Percentiles rank a stretch among this genome's conserved stretches.
These are phyloP conservation scores for Melopsittacus undulatus DNA, from an alignment of 2,797 vertebrate genomes.

Conservation along the genomic window DNA sequence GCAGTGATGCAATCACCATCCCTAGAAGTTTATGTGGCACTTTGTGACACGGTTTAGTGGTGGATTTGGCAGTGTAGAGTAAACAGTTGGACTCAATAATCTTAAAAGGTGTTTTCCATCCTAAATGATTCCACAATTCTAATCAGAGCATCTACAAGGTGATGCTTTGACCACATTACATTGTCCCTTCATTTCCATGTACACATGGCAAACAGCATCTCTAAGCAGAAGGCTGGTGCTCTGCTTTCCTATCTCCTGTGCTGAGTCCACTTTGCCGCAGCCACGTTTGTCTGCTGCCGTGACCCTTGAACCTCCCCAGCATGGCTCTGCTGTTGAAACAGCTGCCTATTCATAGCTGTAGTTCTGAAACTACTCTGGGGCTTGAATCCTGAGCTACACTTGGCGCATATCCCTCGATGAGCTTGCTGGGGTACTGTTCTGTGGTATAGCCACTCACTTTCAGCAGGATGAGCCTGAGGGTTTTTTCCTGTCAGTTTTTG, in stretches of 20 bases:
- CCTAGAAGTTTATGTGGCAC: no score
- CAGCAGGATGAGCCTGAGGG: not conserved
- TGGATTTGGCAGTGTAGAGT: no score
- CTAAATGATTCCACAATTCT: no score
- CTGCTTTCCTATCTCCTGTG: fast-evolving
- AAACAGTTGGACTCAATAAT: no score
- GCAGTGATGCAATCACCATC: no score
- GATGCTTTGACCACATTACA: not conserved
- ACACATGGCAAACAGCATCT: fast-evolving
- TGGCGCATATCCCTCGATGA: not conserved
- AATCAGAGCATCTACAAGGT: not conserved
- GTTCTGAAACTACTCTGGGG: not conserved
- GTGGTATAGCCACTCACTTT: fast-evolving
- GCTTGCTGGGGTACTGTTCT: not conserved
- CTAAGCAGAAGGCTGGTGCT: fast-evolving
- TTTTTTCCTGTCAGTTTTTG: not conserved
- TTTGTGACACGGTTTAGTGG: no score
- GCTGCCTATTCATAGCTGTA: not conserved
- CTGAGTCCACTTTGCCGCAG: fast-evolving
- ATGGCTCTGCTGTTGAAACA: fast-evolving
- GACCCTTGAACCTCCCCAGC: not conserved
- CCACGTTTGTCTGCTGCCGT: not conserved
- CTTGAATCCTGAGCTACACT: not conserved
- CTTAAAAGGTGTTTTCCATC: no score
- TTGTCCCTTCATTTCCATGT: not conserved